phyloP scores from a whole-genome alignment of 2,797 vertebrate genomes.

The Peromyscus nudipes region DNA sequence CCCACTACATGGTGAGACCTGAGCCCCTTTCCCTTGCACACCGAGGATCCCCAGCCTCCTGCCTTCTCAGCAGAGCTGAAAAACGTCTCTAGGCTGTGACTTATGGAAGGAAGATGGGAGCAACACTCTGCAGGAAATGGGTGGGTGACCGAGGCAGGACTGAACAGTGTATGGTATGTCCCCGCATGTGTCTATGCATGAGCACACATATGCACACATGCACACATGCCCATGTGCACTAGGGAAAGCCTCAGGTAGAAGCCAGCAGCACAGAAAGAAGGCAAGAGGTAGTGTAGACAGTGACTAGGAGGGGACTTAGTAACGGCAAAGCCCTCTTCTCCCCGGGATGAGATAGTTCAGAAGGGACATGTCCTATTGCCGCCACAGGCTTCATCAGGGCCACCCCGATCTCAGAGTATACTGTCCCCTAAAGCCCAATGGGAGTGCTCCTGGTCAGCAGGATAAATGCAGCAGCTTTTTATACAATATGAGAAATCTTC shows the following conservation, averaged over 20 bases:
- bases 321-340: neutral
- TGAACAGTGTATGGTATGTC: neutral
- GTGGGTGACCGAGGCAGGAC: neutral
- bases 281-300: too few species aligned
- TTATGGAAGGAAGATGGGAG: neutral
- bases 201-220: neutral
- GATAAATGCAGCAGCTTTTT: neutral
- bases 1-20: neutral
- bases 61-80: neutral
- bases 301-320: neutral
- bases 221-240: neutral
- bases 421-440: too few species aligned
- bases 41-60: neutral
- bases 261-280: neutral
- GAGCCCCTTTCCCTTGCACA: neutral
- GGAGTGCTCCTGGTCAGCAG: neutral
- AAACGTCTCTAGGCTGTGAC: neutral
- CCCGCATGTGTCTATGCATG: neutral
- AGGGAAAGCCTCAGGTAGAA: neutral
- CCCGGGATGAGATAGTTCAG: neutral
- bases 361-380: neutral
- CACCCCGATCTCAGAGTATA: neutral
- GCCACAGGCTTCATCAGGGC: neutral
- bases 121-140: neutral
- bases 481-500: neutral